phyloP scores from a whole-genome alignment of 2,797 vertebrate genomes.

The Malacoraja senta region DNA sequence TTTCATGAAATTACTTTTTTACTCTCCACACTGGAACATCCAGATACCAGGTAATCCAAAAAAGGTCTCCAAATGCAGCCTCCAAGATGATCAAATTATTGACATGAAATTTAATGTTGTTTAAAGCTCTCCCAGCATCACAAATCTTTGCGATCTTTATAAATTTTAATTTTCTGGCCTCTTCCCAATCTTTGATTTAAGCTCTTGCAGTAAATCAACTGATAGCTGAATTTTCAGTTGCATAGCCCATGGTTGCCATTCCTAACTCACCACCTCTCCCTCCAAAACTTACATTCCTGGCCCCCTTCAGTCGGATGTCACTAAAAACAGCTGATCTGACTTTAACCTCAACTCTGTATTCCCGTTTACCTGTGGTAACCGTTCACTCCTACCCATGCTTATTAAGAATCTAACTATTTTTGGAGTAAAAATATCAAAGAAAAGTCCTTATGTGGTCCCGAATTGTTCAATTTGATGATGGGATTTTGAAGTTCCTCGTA shows the following conservation, averaged over 20 bases:
- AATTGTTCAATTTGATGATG: not conserved
- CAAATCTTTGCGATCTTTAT: not conserved
- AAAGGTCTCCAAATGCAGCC: not conserved
- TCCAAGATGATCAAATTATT: not conserved
- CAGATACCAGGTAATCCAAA: not conserved
- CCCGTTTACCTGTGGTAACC: too few relatives aligned
- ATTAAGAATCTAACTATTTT: too few relatives aligned
- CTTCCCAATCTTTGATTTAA: not conserved
- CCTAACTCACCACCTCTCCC: not conserved
- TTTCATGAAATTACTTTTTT: not conserved
- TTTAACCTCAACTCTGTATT: too few relatives aligned
- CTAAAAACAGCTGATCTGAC: too few relatives aligned
- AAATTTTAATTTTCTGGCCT: not conserved
- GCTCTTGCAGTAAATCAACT: too few relatives aligned
- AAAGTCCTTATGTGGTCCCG: not conserved
- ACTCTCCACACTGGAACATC: not conserved
- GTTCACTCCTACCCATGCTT: too few relatives aligned
- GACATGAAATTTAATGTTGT: not conserved
- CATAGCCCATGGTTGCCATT: not conserved
- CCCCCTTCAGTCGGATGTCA: too few relatives aligned
- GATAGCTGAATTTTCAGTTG: not conserved
- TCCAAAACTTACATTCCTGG: not conserved
- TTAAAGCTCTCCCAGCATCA: not conserved
- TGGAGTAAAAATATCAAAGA: too few relatives aligned
- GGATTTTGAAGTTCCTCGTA: not conserved